Evolutionary conservation across 2,113 vertebrate genomes (phyloP).

Genomic region (Sialia sialis): DNA sequence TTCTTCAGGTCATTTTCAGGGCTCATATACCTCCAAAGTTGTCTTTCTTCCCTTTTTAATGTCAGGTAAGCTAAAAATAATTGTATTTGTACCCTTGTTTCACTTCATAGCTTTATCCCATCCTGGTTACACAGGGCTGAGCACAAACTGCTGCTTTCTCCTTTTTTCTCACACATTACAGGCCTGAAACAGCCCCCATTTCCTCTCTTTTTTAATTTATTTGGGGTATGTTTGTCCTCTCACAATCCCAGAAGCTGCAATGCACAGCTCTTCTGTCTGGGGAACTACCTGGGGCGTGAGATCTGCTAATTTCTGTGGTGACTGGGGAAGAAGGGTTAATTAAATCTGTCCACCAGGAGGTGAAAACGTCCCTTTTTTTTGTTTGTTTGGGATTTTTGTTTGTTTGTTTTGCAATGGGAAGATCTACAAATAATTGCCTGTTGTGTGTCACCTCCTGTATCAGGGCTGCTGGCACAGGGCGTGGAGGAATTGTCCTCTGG

Average conservation of each 20-base stretch:
- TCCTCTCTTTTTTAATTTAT: background rate
- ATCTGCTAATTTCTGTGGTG: background rate
- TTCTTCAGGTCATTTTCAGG: background rate
- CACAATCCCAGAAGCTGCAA: background rate
- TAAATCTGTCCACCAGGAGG: background rate
- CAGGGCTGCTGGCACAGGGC: background rate
- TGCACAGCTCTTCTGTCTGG: background rate
- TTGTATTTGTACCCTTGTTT: background rate
- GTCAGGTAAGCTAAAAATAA: background rate
- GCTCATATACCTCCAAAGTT: background rate
- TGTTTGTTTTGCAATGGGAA: too few relatives aligned
- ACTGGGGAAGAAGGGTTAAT: background rate
- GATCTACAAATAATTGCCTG: background rate
- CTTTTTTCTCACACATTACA: too few relatives aligned
- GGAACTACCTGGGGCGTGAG: background rate
- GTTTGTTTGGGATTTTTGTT: too few relatives aligned
- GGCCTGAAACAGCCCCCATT: background rate
- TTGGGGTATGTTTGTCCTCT: background rate
- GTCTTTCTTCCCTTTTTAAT: background rate
- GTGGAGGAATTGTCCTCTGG: background rate
- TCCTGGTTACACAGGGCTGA: background rate
- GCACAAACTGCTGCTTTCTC: background rate
- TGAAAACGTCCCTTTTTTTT: background rate
- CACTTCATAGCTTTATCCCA: background rate
- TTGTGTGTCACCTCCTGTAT: background rate